These are phyloP conservation scores for Drosophila crucigera DNA, from an alignment of 2,888 invertebrate species.

Conservation along the genomic window DNA sequence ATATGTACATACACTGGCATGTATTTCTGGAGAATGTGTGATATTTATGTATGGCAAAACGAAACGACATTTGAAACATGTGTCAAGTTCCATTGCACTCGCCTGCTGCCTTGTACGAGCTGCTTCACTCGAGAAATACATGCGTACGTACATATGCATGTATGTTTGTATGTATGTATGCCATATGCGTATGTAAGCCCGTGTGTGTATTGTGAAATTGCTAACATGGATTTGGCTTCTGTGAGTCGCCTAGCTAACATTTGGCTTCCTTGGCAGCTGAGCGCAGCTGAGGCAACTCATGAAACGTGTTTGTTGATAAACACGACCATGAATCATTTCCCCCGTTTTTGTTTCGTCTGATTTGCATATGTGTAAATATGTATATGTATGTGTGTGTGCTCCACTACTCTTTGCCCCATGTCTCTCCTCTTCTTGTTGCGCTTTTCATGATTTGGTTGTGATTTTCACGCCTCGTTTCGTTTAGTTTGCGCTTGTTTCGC, in stretches of 20 bases:
- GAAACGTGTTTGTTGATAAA: conserved; percentile 80
- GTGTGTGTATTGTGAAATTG: conserved; percentile 31
- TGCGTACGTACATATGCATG: conserved; percentile 9
- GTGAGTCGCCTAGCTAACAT: conserved; percentile 49
- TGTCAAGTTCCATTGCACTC: conserved; percentile 77
- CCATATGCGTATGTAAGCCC: background rate
- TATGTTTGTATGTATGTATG: conserved; percentile 1
- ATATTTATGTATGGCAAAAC: conserved; percentile 36
- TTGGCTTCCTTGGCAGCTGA: conserved; percentile 68
- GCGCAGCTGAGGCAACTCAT: conserved; percentile 53
- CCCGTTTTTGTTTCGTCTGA: conserved; percentile 60
- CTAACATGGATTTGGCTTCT: conserved; percentile 55
- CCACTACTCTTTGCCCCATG: conserved; percentile 11
- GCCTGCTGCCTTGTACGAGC: conserved; percentile 33
- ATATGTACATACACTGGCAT: conserved; percentile 16
- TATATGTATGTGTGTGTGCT: background rate
- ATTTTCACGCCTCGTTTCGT: conserved; percentile 78
- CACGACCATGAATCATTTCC: conserved; percentile 79
- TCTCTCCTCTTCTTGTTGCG: conserved; percentile 66
- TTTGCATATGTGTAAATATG: conserved; percentile 61
- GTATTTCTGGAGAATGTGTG: conserved; percentile 16
- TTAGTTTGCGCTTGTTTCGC: conserved; percentile 55
- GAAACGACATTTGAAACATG: conserved; percentile 78
- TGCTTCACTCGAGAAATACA: conserved; percentile 23
- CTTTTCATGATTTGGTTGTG: conserved; percentile 79